Conservation (phyloP, 2,797 vertebrate genomes). For the Sebastolobus alascanus region DNA sequence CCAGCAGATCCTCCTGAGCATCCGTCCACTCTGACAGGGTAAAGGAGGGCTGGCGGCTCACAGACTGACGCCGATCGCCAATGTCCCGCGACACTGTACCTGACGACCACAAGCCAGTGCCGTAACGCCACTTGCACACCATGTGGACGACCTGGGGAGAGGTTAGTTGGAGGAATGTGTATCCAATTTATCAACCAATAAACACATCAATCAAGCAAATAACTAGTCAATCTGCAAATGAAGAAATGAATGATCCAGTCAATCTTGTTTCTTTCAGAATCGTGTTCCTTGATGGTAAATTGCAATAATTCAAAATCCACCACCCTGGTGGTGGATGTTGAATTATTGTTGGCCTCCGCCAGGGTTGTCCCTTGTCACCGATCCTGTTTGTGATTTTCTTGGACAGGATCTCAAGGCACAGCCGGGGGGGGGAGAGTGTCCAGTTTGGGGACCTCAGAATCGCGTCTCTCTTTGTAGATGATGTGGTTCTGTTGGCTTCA, state of each 20-base stretch:
- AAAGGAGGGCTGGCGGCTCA: conserved; percentile 98
- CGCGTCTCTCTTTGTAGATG: too few species aligned
- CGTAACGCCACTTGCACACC: conserved; percentile 83
- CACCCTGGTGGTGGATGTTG: too few species aligned
- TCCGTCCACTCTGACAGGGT: conserved; percentile 98
- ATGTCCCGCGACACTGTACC: conserved; percentile 63
- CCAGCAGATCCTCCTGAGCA: conserved; percentile 92
- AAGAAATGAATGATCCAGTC: neutral
- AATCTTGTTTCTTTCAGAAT: neutral
- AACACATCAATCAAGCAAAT: neutral
- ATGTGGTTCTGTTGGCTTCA: too few species aligned
- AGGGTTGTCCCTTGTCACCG: too few species aligned
- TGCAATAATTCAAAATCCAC: neutral
- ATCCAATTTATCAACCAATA: neutral
- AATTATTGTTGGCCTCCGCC: too few species aligned
- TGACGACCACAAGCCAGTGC: conserved; percentile 69
- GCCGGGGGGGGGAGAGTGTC: too few species aligned
- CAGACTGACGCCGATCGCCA: conserved; percentile 94
- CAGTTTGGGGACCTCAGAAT: too few species aligned
- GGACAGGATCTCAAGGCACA: too few species aligned
- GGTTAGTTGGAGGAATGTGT: neutral
- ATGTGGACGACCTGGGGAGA: conserved; percentile 85
- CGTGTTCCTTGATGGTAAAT: neutral
- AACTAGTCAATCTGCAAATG: neutral
- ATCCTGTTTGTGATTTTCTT: too few species aligned